Percentiles rank a stretch among this genome's conserved stretches.
phyloP scores from a whole-genome alignment of 2,113 vertebrate species.

The Leptocoma aspasia region DNA sequence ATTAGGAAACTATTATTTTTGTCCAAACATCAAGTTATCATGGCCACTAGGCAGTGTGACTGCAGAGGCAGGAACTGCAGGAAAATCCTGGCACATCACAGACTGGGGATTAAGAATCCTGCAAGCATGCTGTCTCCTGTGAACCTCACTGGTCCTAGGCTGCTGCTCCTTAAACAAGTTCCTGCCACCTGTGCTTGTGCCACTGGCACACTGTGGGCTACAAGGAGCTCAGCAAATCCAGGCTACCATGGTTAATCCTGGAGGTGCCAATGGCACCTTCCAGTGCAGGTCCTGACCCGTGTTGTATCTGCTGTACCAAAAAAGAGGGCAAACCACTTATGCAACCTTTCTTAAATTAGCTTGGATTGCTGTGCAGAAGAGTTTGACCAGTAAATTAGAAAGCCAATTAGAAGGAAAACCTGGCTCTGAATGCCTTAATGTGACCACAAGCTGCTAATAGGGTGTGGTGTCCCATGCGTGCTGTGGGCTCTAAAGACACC shows the following conservation, averaged over 20 bases:
- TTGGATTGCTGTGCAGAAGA: not conserved
- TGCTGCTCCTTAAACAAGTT: not conserved
- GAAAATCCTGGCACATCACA: not conserved
- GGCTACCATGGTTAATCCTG: not conserved
- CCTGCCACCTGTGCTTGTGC: not conserved
- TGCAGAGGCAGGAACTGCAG: not conserved
- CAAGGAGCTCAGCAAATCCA: not conserved
- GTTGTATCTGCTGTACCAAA: not conserved
- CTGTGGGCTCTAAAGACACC: not conserved
- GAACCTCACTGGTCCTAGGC: accelerated
- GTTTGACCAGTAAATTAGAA: not conserved
- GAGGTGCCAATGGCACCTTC: not conserved
- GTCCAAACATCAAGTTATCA: not conserved
- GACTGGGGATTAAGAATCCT: not conserved
- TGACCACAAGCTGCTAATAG: not conserved
- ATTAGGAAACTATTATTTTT: not conserved
- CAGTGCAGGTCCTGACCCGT: not conserved
- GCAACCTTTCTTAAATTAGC: not conserved
- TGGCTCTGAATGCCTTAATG: not conserved
- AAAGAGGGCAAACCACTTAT: not conserved
- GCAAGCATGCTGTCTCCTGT: not conserved
- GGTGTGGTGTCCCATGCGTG: accelerated
- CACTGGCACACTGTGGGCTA: not conserved
- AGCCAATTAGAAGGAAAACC: not conserved
- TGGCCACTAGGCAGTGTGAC: not conserved